Percentiles rank a stretch among this genome's conserved stretches.
These are phyloP conservation scores for Emmelina monodactyla DNA, from an alignment of 2,888 invertebrate genomes.

Conservation along the genomic window DNA sequence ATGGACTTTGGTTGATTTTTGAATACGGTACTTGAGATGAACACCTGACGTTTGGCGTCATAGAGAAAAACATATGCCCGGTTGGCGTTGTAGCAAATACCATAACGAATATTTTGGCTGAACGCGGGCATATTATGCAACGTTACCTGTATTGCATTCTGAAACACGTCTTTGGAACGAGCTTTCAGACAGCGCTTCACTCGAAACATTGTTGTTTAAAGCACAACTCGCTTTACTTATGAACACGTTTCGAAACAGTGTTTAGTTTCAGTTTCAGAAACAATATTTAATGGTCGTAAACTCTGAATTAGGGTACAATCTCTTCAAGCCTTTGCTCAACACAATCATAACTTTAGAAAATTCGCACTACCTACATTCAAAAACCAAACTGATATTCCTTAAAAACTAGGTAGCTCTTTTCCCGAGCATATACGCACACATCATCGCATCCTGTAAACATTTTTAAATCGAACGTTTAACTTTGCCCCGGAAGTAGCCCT, in stretches of 20 bases:
- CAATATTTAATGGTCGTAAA: too few relatives aligned
- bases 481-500: constrained; percentile 36
- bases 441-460: constrained; percentile 29
- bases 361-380: too few relatives aligned
- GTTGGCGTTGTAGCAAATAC: constrained; percentile 60
- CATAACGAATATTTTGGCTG: constrained; percentile 65
- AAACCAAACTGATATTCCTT: too few relatives aligned
- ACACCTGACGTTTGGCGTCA: constrained; percentile 65
- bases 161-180: constrained; percentile 40
- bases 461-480: constrained; percentile 17
- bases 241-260: too few relatives aligned
- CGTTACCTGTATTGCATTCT: constrained; percentile 51
- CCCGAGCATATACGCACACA: too few relatives aligned
- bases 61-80: constrained; percentile 61
- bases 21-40: constrained; percentile 36
- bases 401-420: too few relatives aligned
- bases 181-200: constrained; percentile 26
- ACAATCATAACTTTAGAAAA: too few relatives aligned
- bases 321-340: too few relatives aligned
- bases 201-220: neutral
- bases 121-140: constrained; percentile 63
- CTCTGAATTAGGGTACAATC: too few relatives aligned
- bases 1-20: constrained; percentile 30
- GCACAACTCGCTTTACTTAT: constrained; percentile 1
- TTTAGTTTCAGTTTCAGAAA: too few relatives aligned